Percentiles rank a stretch among this genome's conserved stretches.
phyloP scores from a whole-genome alignment of 2,888 invertebrate species.

The Eustalomyia histrio region DNA sequence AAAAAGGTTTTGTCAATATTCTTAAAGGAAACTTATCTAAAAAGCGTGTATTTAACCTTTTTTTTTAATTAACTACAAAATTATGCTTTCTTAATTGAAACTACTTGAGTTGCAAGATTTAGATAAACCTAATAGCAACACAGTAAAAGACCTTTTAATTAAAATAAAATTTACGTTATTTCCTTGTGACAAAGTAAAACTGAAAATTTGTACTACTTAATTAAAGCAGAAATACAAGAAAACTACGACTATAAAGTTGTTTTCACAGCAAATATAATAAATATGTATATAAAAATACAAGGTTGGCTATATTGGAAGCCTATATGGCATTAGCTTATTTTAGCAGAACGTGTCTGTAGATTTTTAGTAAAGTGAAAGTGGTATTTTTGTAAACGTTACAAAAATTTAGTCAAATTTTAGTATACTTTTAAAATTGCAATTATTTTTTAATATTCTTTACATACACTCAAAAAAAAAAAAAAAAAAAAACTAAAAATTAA shows the following conservation, averaged over 20 bases:
- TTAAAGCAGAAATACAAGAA: not conserved
- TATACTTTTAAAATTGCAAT: too few species aligned
- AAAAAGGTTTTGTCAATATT: too few species aligned
- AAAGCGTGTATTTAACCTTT: not conserved
- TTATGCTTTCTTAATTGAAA: not conserved
- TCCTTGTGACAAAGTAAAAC: not conserved
- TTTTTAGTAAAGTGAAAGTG: too few species aligned
- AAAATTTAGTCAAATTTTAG: too few species aligned
- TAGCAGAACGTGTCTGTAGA: too few species aligned
- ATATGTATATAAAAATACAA: not conserved
- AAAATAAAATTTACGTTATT: not conserved
- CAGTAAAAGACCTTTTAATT: not conserved
- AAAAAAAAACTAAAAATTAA: too few species aligned
- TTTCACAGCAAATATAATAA: not conserved
- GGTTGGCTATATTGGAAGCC: too few species aligned
- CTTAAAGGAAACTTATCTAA: not conserved
- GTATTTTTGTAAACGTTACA: too few species aligned
- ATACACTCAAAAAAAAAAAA: too few species aligned
- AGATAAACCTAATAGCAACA: not conserved
- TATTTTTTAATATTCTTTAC: too few species aligned
- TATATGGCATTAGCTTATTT: too few species aligned
- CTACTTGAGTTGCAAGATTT: not conserved
- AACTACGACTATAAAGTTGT: not conserved
- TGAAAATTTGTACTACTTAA: not conserved
- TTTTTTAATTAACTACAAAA: not conserved